A percentile compares a stretch with the other conserved stretches of the same genome.
These are phyloP conservation scores for Ochotona princeps DNA, from an alignment of 2,113 vertebrate genomes.

Conservation along the genomic window DNA sequence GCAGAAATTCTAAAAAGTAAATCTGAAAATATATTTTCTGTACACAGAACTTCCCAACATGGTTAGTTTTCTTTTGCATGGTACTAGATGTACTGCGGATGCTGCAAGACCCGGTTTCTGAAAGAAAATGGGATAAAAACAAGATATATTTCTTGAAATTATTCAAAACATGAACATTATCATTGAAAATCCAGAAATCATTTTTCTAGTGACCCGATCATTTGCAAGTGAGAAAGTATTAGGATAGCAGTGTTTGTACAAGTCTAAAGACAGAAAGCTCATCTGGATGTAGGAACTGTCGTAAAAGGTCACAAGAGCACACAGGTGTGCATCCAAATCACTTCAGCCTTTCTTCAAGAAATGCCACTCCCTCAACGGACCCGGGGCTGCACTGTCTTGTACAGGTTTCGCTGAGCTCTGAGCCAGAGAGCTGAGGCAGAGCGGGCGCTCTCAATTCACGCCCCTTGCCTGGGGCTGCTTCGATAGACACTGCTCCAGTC, in stretches of 20 bases:
- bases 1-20: slow-evolving; percentile 65
- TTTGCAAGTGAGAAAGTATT: slow-evolving; percentile 58
- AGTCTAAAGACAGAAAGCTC: slow-evolving; percentile 46
- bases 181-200: slow-evolving; percentile 50
- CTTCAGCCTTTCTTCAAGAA: neutral
- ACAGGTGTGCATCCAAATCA: neutral
- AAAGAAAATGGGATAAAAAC: slow-evolving; percentile 52
- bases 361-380: neutral
- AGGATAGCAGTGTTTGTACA: neutral
- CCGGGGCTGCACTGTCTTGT: neutral
- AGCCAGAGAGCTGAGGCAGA: neutral
- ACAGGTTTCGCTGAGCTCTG: neutral
- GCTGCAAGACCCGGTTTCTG: slow-evolving; percentile 25
- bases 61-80: neutral
- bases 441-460: neutral
- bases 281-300: slow-evolving; percentile 23
- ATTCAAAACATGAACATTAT: slow-evolving; percentile 43
- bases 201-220: slow-evolving; percentile 29
- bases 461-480: neutral
- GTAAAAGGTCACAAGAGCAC: neutral
- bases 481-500: neutral
- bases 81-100: neutral
- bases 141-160: slow-evolving; percentile 38
- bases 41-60: neutral
- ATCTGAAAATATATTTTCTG: slow-evolving; percentile 59